A percentile compares a stretch with the other conserved stretches of the same genome.
Evolutionary conservation across 2,113 vertebrate species (phyloP).

Genomic region (Trachemys scripta): DNA sequence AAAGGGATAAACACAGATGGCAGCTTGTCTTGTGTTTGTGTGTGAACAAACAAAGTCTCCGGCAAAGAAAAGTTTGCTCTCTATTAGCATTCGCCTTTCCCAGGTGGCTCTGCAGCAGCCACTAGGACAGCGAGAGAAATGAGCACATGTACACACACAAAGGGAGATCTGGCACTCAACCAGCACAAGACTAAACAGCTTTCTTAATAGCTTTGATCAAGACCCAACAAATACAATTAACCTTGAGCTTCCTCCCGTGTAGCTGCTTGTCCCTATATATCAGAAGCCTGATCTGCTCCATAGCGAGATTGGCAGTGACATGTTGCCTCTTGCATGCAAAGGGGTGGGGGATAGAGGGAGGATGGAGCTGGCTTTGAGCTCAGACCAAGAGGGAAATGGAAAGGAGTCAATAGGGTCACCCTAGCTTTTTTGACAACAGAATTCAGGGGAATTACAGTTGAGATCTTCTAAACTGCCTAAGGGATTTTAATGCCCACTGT

Average conservation of each 20-base stretch:
- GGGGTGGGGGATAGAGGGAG: neutral
- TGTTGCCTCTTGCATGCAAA: neutral
- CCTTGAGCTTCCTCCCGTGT: neutral
- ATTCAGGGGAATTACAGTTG: neutral
- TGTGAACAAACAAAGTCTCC: neutral
- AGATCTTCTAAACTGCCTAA: neutral
- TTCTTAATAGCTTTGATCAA: neutral
- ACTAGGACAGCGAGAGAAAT: neutral
- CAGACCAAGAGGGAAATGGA: neutral
- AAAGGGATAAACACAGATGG: neutral
- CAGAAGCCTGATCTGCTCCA: neutral
- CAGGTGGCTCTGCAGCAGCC: neutral
- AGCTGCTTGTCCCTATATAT: neutral
- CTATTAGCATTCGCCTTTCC: neutral
- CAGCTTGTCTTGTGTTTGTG: neutral
- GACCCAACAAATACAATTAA: neutral
- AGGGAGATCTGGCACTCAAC: neutral
- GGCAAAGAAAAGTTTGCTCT: neutral
- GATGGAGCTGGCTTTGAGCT: neutral
- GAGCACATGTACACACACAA: neutral
- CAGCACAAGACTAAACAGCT: neutral
- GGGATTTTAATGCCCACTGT: neutral
- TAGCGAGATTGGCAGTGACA: neutral
- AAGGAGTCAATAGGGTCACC: neutral
- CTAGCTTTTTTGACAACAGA: neutral